These are phyloP conservation scores for Chelmon rostratus DNA, from an alignment of 2,797 vertebrate species.

Conservation along the genomic window DNA sequence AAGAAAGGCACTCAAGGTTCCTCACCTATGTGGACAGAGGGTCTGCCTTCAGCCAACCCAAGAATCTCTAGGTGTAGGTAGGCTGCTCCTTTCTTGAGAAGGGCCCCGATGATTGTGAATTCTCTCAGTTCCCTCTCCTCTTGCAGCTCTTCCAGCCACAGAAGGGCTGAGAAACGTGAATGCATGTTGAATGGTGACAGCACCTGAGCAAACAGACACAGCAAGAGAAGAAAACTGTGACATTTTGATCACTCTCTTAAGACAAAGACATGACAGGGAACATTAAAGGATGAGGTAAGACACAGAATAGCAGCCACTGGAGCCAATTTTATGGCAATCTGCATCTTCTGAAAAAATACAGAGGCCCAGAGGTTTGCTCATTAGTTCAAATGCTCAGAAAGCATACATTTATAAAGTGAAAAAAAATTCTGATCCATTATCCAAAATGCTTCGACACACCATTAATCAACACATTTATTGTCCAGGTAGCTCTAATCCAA, in stretches of 20 bases:
- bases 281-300: not conserved
- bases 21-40: conserved; percentile 88
- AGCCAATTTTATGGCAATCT: not conserved
- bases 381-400: not conserved
- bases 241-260: not conserved
- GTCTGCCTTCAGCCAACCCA: conserved; percentile 90
- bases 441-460: not conserved
- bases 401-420: not conserved
- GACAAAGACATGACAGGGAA: not conserved
- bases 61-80: conserved; percentile 90
- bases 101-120: conserved; percentile 87
- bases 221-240: not conserved
- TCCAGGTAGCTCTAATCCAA: not conserved
- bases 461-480: not conserved
- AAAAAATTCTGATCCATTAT: not conserved
- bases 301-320: not conserved
- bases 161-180: conserved; percentile 88
- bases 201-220: conserved; percentile 74
- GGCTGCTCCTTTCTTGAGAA: conserved; percentile 86
- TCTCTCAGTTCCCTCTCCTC: conserved; percentile 88
- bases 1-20: not conserved
- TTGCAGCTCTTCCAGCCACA: conserved; percentile 95
- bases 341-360: not conserved
- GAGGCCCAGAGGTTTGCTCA: no score
- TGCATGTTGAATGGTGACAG: conserved; percentile 86